phyloP scores from a whole-genome alignment of 2,888 invertebrate genomes.

The Junonia oenone region DNA sequence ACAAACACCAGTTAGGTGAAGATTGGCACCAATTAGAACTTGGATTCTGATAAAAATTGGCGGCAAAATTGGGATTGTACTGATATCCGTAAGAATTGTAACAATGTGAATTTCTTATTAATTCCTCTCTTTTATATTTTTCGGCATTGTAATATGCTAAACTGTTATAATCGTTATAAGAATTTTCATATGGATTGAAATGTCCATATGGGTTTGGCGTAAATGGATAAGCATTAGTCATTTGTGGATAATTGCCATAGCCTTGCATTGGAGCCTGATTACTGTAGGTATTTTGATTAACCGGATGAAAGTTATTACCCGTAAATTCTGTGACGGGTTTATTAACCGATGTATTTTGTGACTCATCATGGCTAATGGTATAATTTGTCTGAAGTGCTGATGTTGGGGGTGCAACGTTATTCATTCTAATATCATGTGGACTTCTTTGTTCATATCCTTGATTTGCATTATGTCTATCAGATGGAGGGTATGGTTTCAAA shows the following conservation, averaged over 20 bases:
- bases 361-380: conserved; percentile 66
- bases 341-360: conserved; percentile 45
- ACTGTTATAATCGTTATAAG: conserved; percentile 74
- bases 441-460: conserved; percentile 68
- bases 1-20: conserved; percentile 82
- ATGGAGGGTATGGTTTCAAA: conserved; percentile 82
- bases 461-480: conserved; percentile 61
- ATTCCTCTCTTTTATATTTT: conserved; percentile 75
- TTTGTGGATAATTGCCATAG: conserved; percentile 71
- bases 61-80: conserved; percentile 73
- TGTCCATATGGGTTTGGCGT: conserved; percentile 71
- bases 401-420: conserved; percentile 43
- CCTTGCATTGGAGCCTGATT: conserved; percentile 65
- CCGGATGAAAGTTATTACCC: conserved; percentile 62
- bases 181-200: conserved; percentile 74
- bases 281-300: conserved; percentile 59
- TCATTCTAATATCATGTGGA: conserved; percentile 60
- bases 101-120: conserved; percentile 71
- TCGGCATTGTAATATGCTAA: conserved; percentile 76
- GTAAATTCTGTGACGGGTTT: conserved; percentile 58
- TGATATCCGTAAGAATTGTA: conserved; percentile 80
- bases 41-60: conserved; percentile 77
- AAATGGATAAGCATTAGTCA: conserved; percentile 66
- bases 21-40: conserved; percentile 76
- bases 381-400: conserved; percentile 60